Conservation (phyloP, 2,113 vertebrate species). For the Gopherus evgoodei region DNA sequence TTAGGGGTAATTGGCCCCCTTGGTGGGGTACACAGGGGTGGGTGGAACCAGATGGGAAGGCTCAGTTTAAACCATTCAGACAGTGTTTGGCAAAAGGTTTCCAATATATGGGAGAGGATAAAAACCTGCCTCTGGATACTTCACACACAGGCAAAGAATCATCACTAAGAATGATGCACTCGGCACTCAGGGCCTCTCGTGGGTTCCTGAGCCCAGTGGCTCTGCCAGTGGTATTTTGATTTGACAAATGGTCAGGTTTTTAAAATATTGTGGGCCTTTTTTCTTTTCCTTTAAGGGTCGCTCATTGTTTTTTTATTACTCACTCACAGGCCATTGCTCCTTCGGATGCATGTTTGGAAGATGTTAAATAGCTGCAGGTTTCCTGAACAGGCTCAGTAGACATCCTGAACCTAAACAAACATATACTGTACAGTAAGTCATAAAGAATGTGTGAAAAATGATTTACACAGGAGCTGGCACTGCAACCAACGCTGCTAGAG, state of each 20-base stretch:
- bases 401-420: conserved; percentile 39
- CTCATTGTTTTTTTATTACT: conserved; percentile 53
- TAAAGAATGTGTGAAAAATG: conserved; percentile 62
- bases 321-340: not conserved
- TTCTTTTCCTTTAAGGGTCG: conserved; percentile 15
- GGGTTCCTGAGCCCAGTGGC: not conserved
- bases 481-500: conserved; percentile 62
- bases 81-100: not conserved
- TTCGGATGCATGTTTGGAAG: not conserved
- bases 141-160: not conserved
- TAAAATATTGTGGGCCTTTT: conserved; percentile 16
- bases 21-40: not conserved
- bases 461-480: conserved; percentile 54
- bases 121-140: not conserved
- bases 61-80: not conserved
- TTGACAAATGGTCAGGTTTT: conserved; percentile 49
- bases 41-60: conserved; percentile 30
- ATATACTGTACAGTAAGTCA: conserved; percentile 44
- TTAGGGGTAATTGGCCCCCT: not conserved
- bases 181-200: not conserved
- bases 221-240: conserved; percentile 40
- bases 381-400: conserved; percentile 25
- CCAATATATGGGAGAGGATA: not conserved
- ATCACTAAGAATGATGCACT: not conserved
- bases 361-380: conserved; percentile 39